A percentile compares a stretch with the other conserved stretches of the same genome.
These are phyloP conservation scores for Caenorhabditis virilis DNA, from an alignment of 2,888 invertebrate genomes.

Conservation along the genomic window DNA sequence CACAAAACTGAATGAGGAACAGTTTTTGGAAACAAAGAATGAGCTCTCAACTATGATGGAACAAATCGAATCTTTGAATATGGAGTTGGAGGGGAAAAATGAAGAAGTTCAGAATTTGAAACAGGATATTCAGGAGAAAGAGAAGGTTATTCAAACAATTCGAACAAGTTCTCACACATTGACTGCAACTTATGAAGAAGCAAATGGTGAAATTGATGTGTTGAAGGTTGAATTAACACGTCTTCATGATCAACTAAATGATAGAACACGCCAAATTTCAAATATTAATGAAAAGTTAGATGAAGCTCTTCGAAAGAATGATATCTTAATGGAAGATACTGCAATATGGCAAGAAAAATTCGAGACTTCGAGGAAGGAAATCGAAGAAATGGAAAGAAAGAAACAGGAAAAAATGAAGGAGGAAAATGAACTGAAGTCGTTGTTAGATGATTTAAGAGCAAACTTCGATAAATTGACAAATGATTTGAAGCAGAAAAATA, in stretches of 20 bases:
- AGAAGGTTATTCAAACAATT: constrained; percentile 29
- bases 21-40: constrained; percentile 16
- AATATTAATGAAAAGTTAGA: constrained; percentile 19
- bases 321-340: constrained; percentile 8
- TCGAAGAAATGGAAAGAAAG: constrained; percentile 13
- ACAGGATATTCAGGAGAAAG: constrained; percentile 25
- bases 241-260: constrained; percentile 20
- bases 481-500: constrained; percentile 37
- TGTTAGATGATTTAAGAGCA: constrained; percentile 37
- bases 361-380: constrained; percentile 11
- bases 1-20: constrained; percentile 20
- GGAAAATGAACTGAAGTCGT: constrained; percentile 18
- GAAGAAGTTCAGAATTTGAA: constrained; percentile 16
- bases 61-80: constrained; percentile 10
- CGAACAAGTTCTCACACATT: constrained; percentile 15
- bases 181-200: constrained; percentile 26
- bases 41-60: constrained; percentile 29
- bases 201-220: constrained; percentile 18
- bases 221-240: constrained; percentile 16
- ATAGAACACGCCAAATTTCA: constrained; percentile 11
- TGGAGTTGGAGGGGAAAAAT: constrained; percentile 11
- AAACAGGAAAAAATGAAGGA: constrained; percentile 14
- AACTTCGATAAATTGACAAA: constrained; percentile 45
- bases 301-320: constrained; percentile 18
- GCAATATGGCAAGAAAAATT: constrained; percentile 14